Evolutionary conservation across 2,113 vertebrate species (phyloP).

Genomic region (Leucosticte australis): DNA sequence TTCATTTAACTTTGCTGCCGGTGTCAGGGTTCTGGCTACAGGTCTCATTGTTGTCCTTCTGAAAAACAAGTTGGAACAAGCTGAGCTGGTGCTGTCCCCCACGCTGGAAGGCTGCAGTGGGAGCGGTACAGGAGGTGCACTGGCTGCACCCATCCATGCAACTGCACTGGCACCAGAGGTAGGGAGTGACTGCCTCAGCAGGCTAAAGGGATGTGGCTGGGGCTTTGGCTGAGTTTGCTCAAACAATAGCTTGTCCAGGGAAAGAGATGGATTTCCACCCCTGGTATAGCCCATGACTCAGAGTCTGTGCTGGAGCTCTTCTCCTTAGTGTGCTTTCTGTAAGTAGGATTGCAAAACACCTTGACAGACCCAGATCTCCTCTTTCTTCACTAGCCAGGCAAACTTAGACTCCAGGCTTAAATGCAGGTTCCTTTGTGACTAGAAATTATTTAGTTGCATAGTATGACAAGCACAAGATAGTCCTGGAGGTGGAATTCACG

Average conservation of each 20-base stretch:
- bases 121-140: background rate
- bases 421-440: background rate
- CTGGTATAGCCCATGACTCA: background rate
- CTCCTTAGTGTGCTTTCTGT: background rate
- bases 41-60: background rate
- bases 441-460: background rate
- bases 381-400: background rate
- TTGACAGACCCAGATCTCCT: background rate
- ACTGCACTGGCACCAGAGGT: background rate
- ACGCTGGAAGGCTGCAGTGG: background rate
- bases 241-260: conserved; percentile 35
- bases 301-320: background rate
- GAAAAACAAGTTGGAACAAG: background rate
- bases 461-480: background rate
- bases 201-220: conserved; percentile 17
- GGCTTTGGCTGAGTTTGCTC: conserved; percentile 26
- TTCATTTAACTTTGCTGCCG: background rate
- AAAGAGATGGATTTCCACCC: background rate
- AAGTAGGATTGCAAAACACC: background rate
- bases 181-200: conserved; percentile 18
- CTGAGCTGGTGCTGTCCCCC: background rate
- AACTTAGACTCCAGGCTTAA: background rate
- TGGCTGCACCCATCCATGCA: conserved; percentile 15
- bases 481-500: background rate
- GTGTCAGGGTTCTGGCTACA: background rate